Evolutionary conservation across 2,797 vertebrate genomes (phyloP).

Genomic region (Apodemus agrarius): DNA sequence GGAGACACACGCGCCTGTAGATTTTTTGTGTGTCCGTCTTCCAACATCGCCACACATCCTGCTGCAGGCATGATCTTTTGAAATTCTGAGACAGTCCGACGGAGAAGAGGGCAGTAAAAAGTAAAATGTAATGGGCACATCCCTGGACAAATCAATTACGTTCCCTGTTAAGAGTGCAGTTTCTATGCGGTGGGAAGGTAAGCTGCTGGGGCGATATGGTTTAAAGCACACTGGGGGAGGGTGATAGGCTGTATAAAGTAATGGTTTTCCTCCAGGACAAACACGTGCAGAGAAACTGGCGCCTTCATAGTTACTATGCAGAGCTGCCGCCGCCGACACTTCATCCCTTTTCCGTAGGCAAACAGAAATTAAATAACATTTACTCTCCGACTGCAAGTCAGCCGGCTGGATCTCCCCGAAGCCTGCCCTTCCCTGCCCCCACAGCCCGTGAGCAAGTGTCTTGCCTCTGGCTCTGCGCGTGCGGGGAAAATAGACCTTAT

Average conservation of each 20-base stretch:
- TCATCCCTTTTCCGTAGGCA: background rate
- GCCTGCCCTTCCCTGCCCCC: no score
- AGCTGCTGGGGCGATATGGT: background rate
- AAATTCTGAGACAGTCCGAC: background rate
- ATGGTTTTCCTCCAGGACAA: background rate
- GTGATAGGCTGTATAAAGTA: background rate
- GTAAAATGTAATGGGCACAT: background rate
- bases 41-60: background rate
- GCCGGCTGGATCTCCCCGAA: rapidly evolving
- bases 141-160: background rate
- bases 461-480: background rate
- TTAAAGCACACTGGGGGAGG: background rate
- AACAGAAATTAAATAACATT: background rate
- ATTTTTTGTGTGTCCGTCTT: background rate
- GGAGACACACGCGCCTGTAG: background rate
- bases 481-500: background rate
- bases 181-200: background rate
- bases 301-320: background rate
- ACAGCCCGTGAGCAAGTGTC: background rate
- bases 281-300: background rate
- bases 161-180: background rate
- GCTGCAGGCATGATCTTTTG: background rate
- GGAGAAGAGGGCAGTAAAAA: background rate
- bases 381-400: background rate
- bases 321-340: background rate